Percentiles rank a stretch among this genome's conserved stretches.
Evolutionary conservation across 2,113 vertebrate genomes (phyloP).

Genomic region (Polyodon spathula): DNA sequence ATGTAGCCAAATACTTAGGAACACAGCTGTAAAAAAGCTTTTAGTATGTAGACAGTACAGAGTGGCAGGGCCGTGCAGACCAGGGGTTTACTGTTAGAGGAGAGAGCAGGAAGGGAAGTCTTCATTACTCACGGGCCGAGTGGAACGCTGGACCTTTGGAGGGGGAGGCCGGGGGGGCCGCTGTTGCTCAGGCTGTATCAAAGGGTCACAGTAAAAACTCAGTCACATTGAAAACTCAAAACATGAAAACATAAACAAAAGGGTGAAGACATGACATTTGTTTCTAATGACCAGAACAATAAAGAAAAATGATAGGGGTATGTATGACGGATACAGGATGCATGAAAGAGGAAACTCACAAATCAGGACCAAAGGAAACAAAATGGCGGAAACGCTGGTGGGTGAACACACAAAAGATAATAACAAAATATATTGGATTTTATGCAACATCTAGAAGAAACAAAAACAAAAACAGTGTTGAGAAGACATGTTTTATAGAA

Average conservation of each 20-base stretch:
- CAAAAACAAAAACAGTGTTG: too few species aligned
- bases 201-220: too few species aligned
- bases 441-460: too few species aligned
- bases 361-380: background rate
- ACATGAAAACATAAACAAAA: constrained; percentile 43
- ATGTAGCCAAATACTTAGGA: too few species aligned
- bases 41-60: too few species aligned
- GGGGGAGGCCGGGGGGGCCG: constrained; percentile 57
- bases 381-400: background rate
- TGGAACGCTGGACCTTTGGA: constrained; percentile 64
- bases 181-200: constrained; percentile 60
- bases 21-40: too few species aligned
- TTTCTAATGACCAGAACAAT: too few species aligned
- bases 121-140: constrained; percentile 69
- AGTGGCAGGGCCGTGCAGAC: constrained; percentile 1
- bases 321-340: too few species aligned
- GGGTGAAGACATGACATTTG: too few species aligned
- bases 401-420: background rate
- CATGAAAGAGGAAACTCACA: constrained; percentile 19
- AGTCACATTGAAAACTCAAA: constrained; percentile 58
- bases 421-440: too few species aligned
- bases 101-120: constrained; percentile 30
- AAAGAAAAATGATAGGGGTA: too few species aligned
- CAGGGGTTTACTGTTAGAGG: background rate
- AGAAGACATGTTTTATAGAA: too few species aligned